phyloP scores from a whole-genome alignment of 2,113 vertebrate species.

The Phrynosoma platyrhinos region DNA sequence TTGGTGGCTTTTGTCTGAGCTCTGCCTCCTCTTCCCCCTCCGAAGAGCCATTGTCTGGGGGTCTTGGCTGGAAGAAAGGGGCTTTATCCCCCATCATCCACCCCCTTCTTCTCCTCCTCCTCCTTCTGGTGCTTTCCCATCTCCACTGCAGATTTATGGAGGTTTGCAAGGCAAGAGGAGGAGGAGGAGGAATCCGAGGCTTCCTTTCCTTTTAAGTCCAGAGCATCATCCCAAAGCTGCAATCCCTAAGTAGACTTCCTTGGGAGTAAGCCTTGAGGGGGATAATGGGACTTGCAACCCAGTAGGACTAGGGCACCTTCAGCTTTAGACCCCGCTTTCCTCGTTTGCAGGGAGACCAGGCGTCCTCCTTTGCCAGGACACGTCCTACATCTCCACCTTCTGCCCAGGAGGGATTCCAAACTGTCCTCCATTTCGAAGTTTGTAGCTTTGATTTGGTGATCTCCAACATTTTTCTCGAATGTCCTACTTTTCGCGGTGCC shows the following conservation, averaged over 20 bases:
- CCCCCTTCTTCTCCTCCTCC: background rate
- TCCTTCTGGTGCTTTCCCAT: background rate
- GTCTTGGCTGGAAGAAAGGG: too few species aligned
- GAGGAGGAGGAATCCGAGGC: background rate
- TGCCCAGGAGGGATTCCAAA: too few species aligned
- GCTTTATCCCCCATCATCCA: background rate
- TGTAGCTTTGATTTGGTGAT: too few species aligned
- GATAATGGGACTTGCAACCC: background rate
- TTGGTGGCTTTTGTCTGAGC: background rate
- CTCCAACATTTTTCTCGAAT: too few species aligned
- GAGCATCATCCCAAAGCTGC: background rate
- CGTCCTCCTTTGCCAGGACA: too few species aligned
- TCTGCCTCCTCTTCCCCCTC: background rate
- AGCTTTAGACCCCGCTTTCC: too few species aligned
- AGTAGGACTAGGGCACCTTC: too few species aligned
- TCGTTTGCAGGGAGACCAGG: too few species aligned
- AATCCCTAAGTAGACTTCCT: background rate
- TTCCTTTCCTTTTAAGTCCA: background rate
- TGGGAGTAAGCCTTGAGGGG: background rate
- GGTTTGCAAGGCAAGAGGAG: background rate
- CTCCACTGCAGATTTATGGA: background rate
- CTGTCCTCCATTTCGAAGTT: too few species aligned
- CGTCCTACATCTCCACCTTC: too few species aligned
- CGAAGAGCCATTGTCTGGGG: too few species aligned
- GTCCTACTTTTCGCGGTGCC: too few species aligned